Evolutionary conservation across 1,140 invertebrate species (phyloP).

Genomic region (Pseudomyrmex concolor): DNA sequence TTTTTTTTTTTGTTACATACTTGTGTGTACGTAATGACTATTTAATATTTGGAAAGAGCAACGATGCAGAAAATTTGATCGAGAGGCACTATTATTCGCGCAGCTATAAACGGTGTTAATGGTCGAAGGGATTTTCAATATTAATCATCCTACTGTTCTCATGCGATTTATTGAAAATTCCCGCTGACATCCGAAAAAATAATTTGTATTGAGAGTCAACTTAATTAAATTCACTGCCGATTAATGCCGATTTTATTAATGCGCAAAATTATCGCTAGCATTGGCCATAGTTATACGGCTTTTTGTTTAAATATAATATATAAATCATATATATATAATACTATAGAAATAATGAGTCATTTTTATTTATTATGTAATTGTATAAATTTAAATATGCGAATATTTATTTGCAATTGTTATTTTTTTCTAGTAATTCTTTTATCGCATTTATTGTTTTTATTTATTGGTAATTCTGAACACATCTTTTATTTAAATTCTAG

Average conservation of each 20-base stretch:
- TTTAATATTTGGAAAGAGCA: constrained; percentile 54
- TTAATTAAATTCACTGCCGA: constrained; percentile 38
- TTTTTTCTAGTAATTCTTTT: no score
- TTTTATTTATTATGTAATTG: neutral
- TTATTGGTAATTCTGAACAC: neutral
- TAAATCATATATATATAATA: neutral
- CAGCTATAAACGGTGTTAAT: constrained; percentile 54
- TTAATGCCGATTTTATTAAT: constrained; percentile 7
- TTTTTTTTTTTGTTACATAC: neutral
- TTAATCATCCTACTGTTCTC: constrained; percentile 35
- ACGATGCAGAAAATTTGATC: constrained; percentile 47
- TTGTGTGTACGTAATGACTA: constrained; percentile 38
- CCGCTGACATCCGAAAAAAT: constrained; percentile 34
- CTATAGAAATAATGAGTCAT: neutral
- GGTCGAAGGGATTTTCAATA: constrained; percentile 47
- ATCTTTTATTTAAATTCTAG: neutral
- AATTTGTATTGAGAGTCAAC: constrained; percentile 36
- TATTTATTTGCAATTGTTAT: neutral
- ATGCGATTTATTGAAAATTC: constrained; percentile 33
- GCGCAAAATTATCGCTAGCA: neutral
- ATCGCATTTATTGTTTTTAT: neutral
- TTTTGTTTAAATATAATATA: neutral
- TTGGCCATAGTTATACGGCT: neutral
- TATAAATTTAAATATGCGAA: neutral
- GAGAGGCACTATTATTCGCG: constrained; percentile 42